These are phyloP conservation scores for Rhabdomys dilectus DNA, from an alignment of 2,113 vertebrate species.

Conservation along the genomic window DNA sequence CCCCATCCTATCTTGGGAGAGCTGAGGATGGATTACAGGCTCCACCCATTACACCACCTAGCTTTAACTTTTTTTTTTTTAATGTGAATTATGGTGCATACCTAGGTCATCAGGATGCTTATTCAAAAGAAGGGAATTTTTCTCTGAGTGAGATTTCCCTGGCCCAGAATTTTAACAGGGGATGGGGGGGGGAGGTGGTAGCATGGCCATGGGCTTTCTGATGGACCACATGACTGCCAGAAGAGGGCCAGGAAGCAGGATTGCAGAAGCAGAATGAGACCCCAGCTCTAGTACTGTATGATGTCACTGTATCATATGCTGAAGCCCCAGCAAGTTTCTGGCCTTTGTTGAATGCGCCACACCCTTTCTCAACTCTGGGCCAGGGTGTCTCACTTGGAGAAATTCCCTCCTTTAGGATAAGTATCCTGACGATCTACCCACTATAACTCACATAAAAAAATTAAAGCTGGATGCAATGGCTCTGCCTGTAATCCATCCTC, in stretches of 20 bases:
- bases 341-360: rapidly evolving
- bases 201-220: slow-evolving; percentile 43
- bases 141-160: neutral
- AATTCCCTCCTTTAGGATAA: neutral
- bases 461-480: too few species aligned
- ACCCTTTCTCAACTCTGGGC: neutral
- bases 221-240: neutral
- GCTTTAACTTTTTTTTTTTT: neutral
- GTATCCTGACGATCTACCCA: neutral
- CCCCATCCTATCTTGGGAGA: neutral
- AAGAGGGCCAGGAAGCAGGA: neutral
- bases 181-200: slow-evolving; percentile 41
- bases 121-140: neutral
- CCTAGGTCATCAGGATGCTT: neutral
- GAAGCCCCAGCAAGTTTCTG: neutral
- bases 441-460: neutral
- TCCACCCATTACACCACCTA: neutral
- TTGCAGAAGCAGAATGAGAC: too few species aligned
- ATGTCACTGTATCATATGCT: rapidly evolving
- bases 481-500: neutral
- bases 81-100: neutral
- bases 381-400: neutral
- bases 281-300: too few species aligned
- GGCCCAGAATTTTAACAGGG: slow-evolving; percentile 83
- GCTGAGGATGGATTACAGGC: neutral